Percentiles rank a stretch among this genome's conserved stretches.
Evolutionary conservation across 2,888 invertebrate species (phyloP).

Genomic region (Entomobrya multifasciata): DNA sequence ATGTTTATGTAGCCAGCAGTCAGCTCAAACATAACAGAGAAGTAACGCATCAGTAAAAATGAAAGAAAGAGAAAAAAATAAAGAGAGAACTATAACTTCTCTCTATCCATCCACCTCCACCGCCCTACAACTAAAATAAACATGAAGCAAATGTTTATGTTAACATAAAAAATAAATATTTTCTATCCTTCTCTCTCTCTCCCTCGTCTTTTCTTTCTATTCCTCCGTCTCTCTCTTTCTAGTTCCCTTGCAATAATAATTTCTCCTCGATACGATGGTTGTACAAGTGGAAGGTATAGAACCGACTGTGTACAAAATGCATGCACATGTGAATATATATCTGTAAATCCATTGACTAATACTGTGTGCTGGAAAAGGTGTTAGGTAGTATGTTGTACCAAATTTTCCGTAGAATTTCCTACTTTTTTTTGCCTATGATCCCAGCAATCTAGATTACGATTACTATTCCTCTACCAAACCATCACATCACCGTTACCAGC

Average conservation of each 20-base stretch:
- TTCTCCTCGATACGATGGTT: too few species aligned
- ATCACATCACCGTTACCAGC: background rate
- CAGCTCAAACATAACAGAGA: too few species aligned
- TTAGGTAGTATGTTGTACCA: too few species aligned
- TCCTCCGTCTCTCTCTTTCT: too few species aligned
- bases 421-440: background rate
- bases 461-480: slow-evolving; percentile 22
- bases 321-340: slow-evolving; percentile 17
- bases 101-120: too few species aligned
- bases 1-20: too few species aligned
- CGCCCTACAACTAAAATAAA: slow-evolving; percentile 78
- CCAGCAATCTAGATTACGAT: slow-evolving; percentile 26
- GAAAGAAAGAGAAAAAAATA: slow-evolving; percentile 45
- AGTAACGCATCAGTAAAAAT: slow-evolving; percentile 35
- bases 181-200: slow-evolving; percentile 67
- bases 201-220: slow-evolving; percentile 26
- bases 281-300: background rate
- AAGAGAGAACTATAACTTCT: too few species aligned
- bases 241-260: slow-evolving; percentile 12
- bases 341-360: slow-evolving; percentile 26
- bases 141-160: slow-evolving; percentile 79
- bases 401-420: too few species aligned
- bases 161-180: slow-evolving; percentile 80
- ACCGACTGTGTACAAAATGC: slow-evolving; percentile 41
- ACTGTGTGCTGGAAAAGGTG: background rate